phyloP scores from a whole-genome alignment of 2,113 vertebrate species.

The Typhlomys cinereus region DNA sequence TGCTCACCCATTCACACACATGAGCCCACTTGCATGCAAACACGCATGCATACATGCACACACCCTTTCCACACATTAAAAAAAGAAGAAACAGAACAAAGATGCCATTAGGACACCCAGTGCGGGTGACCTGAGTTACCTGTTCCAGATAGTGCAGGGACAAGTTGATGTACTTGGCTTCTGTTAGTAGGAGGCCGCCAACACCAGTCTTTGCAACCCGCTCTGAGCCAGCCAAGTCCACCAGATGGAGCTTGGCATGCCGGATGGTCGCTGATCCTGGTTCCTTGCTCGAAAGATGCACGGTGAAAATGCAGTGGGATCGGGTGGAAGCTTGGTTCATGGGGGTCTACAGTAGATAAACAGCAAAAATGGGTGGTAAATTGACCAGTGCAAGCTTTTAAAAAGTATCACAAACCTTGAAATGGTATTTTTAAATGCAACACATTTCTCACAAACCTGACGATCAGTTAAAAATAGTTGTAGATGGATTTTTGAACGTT shows the following conservation, averaged over 20 bases:
- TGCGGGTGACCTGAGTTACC: slow-evolving; percentile 81
- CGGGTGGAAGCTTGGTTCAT: slow-evolving; percentile 98
- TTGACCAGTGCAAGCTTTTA: neutral
- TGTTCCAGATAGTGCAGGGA: slow-evolving; percentile 97
- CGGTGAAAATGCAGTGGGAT: slow-evolving; percentile 98
- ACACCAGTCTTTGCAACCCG: slow-evolving; percentile 94
- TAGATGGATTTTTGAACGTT: no score
- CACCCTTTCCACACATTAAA: neutral
- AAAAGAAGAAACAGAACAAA: neutral
- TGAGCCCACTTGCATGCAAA: no score
- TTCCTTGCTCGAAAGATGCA: slow-evolving; percentile 94
- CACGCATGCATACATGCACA: neutral
- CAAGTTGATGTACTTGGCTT: slow-evolving; percentile 98
- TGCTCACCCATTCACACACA: no score
- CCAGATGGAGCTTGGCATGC: slow-evolving; percentile 95
- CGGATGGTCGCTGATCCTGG: slow-evolving; percentile 91
- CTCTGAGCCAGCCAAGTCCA: slow-evolving; percentile 97
- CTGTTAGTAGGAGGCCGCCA: slow-evolving; percentile 93
- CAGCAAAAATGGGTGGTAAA: neutral
- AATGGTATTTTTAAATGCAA: neutral
- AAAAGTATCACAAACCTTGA: neutral
- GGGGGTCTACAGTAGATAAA: slow-evolving; percentile 89
- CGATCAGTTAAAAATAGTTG: no score
- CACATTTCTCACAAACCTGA: neutral
- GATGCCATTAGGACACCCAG: neutral